Percentiles rank a stretch among this genome's conserved stretches.
Conservation (phyloP, 1,140 invertebrate genomes). For the Drosophila orena region DNA sequence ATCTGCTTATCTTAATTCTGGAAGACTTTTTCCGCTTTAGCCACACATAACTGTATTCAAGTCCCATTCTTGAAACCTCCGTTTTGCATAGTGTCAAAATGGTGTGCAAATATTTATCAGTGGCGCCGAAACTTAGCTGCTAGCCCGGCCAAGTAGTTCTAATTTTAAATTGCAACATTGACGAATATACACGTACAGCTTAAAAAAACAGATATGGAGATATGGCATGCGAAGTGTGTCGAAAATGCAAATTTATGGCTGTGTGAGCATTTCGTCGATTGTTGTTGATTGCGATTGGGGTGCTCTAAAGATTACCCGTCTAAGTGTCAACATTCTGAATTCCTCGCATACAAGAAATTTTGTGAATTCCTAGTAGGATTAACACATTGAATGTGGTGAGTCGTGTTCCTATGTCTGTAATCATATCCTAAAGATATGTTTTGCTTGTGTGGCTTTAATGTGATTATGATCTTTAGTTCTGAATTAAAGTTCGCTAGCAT, state of each 20-base stretch:
- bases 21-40: background rate
- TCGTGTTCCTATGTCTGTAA: too few relatives aligned
- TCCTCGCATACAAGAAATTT: background rate
- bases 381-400: too few relatives aligned
- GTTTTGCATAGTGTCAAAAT: conserved; percentile 51
- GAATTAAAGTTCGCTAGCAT: too few relatives aligned
- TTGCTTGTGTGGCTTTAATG: too few relatives aligned
- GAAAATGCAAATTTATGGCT: conserved; percentile 52
- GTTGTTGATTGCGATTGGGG: conserved; percentile 18
- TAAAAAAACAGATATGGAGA: conserved; percentile 31
- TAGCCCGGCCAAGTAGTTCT: conserved; percentile 37
- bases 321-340: background rate
- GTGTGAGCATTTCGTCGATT: conserved; percentile 15
- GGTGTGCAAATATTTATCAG: conserved; percentile 60
- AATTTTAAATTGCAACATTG: conserved; percentile 68
- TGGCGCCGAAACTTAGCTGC: conserved; percentile 45
- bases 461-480: too few relatives aligned
- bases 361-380: background rate
- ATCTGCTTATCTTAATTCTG: conserved; percentile 7
- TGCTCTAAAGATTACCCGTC: conserved; percentile 4
- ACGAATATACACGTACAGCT: conserved; percentile 32
- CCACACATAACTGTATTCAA: conserved; percentile 8
- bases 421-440: too few relatives aligned
- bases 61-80: conserved; percentile 18
- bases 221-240: conserved; percentile 61